Percentiles rank a stretch among this genome's conserved stretches.
Conservation (phyloP, 2,888 invertebrate species). For the Phortica okadai region DNA sequence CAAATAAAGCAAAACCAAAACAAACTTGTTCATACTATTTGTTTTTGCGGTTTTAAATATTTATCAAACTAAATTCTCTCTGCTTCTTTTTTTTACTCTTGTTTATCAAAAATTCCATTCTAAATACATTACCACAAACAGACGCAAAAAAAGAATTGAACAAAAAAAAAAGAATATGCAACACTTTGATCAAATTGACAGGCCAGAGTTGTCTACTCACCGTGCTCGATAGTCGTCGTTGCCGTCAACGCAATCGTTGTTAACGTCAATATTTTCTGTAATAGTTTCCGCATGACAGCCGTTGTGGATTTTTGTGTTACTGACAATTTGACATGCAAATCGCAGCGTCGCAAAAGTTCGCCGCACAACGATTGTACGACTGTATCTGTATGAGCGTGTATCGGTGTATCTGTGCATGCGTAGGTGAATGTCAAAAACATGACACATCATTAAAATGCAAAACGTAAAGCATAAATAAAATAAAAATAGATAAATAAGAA, state of each 20-base stretch:
- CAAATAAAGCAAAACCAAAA: neutral
- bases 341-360: neutral
- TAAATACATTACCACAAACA: conserved; percentile 9
- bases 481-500: neutral
- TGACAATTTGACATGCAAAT: conserved; percentile 23
- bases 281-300: conserved; percentile 1
- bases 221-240: neutral
- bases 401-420: neutral
- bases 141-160: too few relatives aligned
- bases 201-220: conserved; percentile 4
- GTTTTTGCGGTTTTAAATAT: conserved; percentile 12
- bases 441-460: conserved; percentile 30
- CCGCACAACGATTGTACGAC: neutral
- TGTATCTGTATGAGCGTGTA: neutral
- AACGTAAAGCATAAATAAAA: neutral
- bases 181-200: conserved; percentile 17
- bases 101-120: conserved; percentile 14
- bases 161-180: neutral
- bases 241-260: too few relatives aligned
- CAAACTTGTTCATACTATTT: neutral
- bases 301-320: conserved; percentile 14
- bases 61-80: neutral
- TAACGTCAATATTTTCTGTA: neutral
- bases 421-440: conserved; percentile 26
- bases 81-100: neutral